Base-by-base conservation (phyloP, 35 echinoderm and acorn worm species). In the Ophiothrix spiculata region DNA sequence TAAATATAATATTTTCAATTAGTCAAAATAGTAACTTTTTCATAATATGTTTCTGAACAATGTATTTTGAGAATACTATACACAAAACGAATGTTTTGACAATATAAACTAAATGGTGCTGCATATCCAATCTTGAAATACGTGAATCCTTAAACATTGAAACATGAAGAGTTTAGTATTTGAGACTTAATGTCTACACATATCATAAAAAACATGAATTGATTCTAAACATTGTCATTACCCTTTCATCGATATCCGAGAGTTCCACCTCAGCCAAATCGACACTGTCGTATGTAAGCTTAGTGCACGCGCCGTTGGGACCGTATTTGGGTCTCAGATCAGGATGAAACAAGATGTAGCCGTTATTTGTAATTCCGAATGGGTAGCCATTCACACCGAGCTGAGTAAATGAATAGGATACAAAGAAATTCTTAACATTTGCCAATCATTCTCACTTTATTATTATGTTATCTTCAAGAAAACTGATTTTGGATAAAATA, bases 331-430 rank as follows among this genome's bases (percentile, higher is more conserved):
- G 86, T 82, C 90, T 81, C 17, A 89, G 69, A 42, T 88, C 87
- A 77, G 94, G 94, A 76, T 97, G 94, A 74, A 77, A 93, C 28
- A 91, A 41, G 63, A 97, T 79, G 74, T 92, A 97, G 41, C 94
- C 94, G 40, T 97, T 97, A 79, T 97, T 97, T 41, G 94, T 97
- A 25, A 92, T 79, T 31, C 82, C 87, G 36, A 97, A 97, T 14
- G 90, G 81, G 64, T 97, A 97, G 56, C 94, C 94, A 74, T 92
- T 90, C 23, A 90, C 87, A 78, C 94, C 94, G 79, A 97, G 86
- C 94, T 97, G 87, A 21, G 31, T 35, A 35, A n/a, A n/a, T n/a
- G n/a, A n/a, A n/a, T n/a, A n/a, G n/a, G n/a, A n/a, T n/a, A n/a
- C n/a, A n/a, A n/a, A n/a, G n/a, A n/a, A n/a, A n/a, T n/a, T n/a